Percentiles rank a stretch among this genome's conserved stretches.
Evolutionary conservation across 2,888 invertebrate species (phyloP).

Genomic region (Nasonia oneida): DNA sequence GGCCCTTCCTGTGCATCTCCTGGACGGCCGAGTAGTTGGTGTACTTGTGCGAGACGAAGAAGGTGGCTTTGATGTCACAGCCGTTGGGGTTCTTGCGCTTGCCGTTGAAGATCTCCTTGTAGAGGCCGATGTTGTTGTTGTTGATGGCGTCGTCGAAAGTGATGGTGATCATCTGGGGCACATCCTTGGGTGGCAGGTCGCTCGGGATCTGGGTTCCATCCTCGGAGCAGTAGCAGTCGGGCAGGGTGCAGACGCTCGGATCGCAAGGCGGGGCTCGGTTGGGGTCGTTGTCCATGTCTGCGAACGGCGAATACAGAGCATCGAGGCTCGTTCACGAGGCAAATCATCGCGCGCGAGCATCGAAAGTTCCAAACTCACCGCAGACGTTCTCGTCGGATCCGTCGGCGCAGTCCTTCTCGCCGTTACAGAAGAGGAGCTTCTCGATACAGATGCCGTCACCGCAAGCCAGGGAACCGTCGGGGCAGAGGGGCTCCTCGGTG

Average conservation of each 20-base stretch:
- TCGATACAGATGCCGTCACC: conserved; percentile 93
- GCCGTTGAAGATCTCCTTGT: conserved; percentile 94
- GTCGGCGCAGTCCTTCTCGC: conserved; percentile 92
- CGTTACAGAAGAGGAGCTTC: conserved; percentile 95
- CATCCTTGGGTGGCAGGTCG: conserved; percentile 90
- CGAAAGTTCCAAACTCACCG: conserved; percentile 83
- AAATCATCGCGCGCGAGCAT: background rate
- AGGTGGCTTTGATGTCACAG: conserved; percentile 95
- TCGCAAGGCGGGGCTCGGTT: conserved; percentile 96
- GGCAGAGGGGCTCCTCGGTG: conserved; percentile 94
- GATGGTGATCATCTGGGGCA: conserved; percentile 96
- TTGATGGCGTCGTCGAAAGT: conserved; percentile 97
- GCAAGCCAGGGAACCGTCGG: conserved; percentile 92
- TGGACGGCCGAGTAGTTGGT: conserved; percentile 96
- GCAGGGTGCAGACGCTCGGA: conserved; percentile 90
- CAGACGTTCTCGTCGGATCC: conserved; percentile 95
- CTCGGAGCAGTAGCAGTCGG: conserved; percentile 97
- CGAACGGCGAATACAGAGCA: conserved; percentile 62
- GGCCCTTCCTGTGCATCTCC: conserved; percentile 94
- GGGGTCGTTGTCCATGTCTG: conserved; percentile 96
- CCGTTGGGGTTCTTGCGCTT: conserved; percentile 95
- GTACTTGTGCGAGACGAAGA: conserved; percentile 96
- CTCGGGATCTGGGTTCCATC: conserved; percentile 94
- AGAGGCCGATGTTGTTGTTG: conserved; percentile 95
- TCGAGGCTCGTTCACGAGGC: background rate